Percentiles rank a stretch among this genome's conserved stretches.
Evolutionary conservation across 92 coral and sea anemone species (phyloP).

Genomic region (Epizoanthus scotinus): DNA sequence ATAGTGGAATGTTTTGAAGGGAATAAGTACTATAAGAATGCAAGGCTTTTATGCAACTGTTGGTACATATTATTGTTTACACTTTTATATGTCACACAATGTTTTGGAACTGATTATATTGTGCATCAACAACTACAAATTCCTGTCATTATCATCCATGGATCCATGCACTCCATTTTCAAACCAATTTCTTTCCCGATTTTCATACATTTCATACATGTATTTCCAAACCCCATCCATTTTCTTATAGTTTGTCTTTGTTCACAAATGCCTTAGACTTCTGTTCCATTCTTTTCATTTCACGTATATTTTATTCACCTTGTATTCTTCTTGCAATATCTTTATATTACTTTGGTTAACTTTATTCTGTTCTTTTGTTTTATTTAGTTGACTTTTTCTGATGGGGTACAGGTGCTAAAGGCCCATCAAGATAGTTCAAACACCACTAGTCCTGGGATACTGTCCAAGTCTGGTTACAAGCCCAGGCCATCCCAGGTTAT

Average conservation of each 20-base stretch:
- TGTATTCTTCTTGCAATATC: not conserved
- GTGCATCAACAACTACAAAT: not conserved
- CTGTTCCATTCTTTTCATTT: not conserved
- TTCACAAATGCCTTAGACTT: too few species aligned
- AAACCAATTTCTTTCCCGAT: not conserved
- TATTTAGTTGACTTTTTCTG: constrained; percentile 30
- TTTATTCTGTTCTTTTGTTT: not conserved
- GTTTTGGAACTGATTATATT: not conserved
- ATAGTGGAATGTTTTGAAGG: too few species aligned
- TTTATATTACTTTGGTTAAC: not conserved
- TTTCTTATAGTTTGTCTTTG: too few species aligned
- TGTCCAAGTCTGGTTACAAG: too few species aligned
- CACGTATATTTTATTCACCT: not conserved
- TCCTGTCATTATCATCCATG: not conserved
- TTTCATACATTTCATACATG: not conserved
- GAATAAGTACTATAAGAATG: not conserved
- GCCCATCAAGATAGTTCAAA: constrained; percentile 38
- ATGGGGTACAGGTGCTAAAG: constrained; percentile 28
- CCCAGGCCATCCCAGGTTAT: too few species aligned
- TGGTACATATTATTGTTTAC: not conserved
- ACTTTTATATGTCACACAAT: not conserved
- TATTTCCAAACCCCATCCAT: not conserved
- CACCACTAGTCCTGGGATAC: not conserved
- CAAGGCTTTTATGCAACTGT: not conserved
- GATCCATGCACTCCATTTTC: constrained; percentile 14